These are phyloP conservation scores for Myotis pilosus DNA, from an alignment of 2,797 vertebrate species.

Conservation along the genomic window DNA sequence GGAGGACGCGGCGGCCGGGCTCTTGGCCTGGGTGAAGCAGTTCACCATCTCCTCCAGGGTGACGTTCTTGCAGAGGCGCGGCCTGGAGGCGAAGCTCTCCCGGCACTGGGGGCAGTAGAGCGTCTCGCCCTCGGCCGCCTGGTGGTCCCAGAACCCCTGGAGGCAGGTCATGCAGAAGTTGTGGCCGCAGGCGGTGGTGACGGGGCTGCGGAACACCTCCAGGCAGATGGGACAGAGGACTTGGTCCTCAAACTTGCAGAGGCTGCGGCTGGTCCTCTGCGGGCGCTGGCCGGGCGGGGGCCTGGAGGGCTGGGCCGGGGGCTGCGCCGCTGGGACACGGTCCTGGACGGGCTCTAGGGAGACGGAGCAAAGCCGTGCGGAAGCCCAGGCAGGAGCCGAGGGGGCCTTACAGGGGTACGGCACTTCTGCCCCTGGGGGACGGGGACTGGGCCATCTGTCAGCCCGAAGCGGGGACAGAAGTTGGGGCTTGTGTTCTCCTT, in stretches of 20 bases:
- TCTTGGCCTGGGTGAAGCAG: conserved; percentile 88
- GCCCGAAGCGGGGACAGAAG: too few relatives aligned
- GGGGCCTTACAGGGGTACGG: too few relatives aligned
- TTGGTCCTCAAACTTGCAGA: conserved; percentile 81
- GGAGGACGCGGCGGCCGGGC: conserved; percentile 80
- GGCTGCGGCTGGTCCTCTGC: not conserved
- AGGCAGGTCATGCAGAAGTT: conserved; percentile 93
- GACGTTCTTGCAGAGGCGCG: conserved; percentile 88
- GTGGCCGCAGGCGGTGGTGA: conserved; percentile 92
- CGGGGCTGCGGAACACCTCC: conserved; percentile 86
- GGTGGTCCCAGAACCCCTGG: conserved; percentile 90
- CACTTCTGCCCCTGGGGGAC: not conserved
- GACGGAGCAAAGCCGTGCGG: not conserved
- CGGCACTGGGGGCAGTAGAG: conserved; percentile 91
- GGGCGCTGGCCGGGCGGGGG: not conserved
- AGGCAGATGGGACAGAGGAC: conserved; percentile 89
- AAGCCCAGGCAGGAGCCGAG: not conserved
- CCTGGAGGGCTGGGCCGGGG: not conserved
- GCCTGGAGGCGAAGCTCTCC: conserved; percentile 89
- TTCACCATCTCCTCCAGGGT: conserved; percentile 89
- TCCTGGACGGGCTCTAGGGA: conserved; percentile 54
- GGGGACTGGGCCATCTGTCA: not conserved
- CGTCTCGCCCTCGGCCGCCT: conserved; percentile 84
- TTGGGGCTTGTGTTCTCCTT: not conserved
- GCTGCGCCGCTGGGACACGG: not conserved